These are phyloP conservation scores for Pogonomyrmex californicus DNA, from an alignment of 1,140 invertebrate genomes.

Conservation along the genomic window DNA sequence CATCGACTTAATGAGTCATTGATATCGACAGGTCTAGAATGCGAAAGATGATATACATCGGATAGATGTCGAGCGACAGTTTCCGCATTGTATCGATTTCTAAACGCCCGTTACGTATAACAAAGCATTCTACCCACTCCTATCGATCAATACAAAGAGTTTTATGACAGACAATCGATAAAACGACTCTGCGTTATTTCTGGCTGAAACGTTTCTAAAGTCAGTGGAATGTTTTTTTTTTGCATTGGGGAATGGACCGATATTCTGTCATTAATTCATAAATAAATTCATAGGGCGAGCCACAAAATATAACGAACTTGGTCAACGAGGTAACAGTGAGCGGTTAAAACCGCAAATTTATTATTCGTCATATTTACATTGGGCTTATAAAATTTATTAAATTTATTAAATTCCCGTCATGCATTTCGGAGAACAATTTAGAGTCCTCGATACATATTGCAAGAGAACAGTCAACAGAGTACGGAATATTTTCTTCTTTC, in stretches of 20 bases:
- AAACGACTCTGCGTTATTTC: slow-evolving; percentile 31
- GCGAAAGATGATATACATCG: slow-evolving; percentile 42
- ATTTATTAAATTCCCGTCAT: neutral
- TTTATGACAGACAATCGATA: slow-evolving; percentile 47
- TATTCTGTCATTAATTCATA: slow-evolving; percentile 52
- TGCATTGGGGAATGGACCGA: neutral
- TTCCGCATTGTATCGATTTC: slow-evolving; percentile 49
- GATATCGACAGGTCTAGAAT: slow-evolving; percentile 54
- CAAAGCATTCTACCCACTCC: neutral
- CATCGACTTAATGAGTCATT: slow-evolving; percentile 48
- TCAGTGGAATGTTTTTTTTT: slow-evolving; percentile 29
- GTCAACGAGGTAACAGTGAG: slow-evolving; percentile 36
- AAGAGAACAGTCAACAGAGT: slow-evolving; percentile 5
- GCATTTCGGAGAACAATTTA: slow-evolving; percentile 17
- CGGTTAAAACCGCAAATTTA: slow-evolving; percentile 46
- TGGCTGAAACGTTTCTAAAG: slow-evolving; percentile 32
- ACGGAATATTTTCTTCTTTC: neutral
- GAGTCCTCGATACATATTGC: neutral
- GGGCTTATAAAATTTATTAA: slow-evolving; percentile 49
- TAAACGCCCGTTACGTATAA: slow-evolving; percentile 20
- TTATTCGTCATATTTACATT: slow-evolving; percentile 58
- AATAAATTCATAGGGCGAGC: slow-evolving; percentile 40
- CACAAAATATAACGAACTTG: slow-evolving; percentile 54
- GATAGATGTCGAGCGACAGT: slow-evolving; percentile 29
- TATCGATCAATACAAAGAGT: slow-evolving; percentile 51